A percentile compares a stretch with the other conserved stretches of the same genome.
Conservation (phyloP, 2,797 vertebrate species). For the Clarias platycephalus region DNA sequence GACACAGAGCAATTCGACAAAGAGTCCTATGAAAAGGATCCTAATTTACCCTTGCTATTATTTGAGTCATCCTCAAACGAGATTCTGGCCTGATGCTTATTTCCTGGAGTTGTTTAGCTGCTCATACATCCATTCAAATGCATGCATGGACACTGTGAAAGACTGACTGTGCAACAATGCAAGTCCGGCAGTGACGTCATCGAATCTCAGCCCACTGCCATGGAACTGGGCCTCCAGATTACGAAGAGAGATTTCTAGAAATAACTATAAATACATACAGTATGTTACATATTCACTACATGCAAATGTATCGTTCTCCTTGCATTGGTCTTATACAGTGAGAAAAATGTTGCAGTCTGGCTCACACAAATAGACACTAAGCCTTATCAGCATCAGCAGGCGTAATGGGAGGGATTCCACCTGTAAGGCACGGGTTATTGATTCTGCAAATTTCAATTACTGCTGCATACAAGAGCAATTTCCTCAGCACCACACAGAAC, state of each 20-base stretch:
- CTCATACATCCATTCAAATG: constrained; percentile 20
- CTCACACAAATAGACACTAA: neutral
- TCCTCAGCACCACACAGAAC: constrained; percentile 23
- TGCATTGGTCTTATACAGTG: neutral
- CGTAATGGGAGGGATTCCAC: constrained; percentile 51
- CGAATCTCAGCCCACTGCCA: constrained; percentile 31
- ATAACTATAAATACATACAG: neutral
- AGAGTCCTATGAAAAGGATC: constrained; percentile 38
- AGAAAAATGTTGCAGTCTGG: neutral
- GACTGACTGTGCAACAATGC: constrained; percentile 16
- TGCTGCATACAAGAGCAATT: constrained; percentile 41
- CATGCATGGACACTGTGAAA: neutral
- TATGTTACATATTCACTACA: neutral
- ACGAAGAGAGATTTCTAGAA: constrained; percentile 16
- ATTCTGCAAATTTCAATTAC: constrained; percentile 56
- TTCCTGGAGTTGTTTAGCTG: constrained; percentile 28
- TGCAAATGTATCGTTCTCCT: neutral
- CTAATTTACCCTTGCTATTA: constrained; percentile 37
- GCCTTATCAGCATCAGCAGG: constrained; percentile 34
- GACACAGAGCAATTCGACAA: constrained; percentile 23
- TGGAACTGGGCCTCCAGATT: constrained; percentile 12
- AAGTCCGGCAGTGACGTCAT: constrained; percentile 31
- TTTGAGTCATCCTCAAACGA: constrained; percentile 30
- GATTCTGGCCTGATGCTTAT: constrained; percentile 9
- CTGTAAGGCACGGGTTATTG: constrained; percentile 51